These are phyloP conservation scores for Exocentrus adspersus DNA, from an alignment of 2,888 invertebrate genomes.

Conservation along the genomic window DNA sequence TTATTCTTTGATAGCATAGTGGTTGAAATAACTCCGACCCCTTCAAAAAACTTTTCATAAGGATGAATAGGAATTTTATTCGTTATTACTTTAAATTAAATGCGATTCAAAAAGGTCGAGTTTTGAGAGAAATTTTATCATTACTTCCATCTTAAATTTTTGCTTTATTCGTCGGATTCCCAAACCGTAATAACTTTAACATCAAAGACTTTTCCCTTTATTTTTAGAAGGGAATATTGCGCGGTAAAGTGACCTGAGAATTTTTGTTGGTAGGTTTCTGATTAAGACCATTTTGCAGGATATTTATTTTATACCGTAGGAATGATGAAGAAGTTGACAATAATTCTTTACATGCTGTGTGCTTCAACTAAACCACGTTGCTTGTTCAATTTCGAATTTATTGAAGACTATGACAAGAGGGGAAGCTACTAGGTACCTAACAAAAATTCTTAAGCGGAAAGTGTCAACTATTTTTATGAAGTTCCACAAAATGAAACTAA, in stretches of 20 bases:
- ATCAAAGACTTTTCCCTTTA: slow-evolving; percentile 19
- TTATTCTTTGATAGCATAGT: slow-evolving; percentile 36
- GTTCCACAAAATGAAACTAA: no score
- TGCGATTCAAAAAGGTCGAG: slow-evolving; percentile 24
- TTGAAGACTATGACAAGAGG: no score
- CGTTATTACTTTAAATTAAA: slow-evolving; percentile 38
- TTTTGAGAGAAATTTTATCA: slow-evolving; percentile 23
- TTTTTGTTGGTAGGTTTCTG: slow-evolving; percentile 1
- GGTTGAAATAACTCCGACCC: slow-evolving; percentile 29
- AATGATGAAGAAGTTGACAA: not conserved
- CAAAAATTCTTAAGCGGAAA: no score
- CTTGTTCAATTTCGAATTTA: no score
- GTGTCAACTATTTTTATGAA: no score
- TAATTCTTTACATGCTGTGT: not conserved
- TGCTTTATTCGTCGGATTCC: slow-evolving; percentile 14
- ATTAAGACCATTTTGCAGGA: not conserved
- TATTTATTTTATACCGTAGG: not conserved
- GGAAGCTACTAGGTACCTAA: no score
- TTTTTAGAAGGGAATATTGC: slow-evolving; percentile 16
- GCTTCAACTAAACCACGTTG: no score
- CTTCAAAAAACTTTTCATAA: slow-evolving; percentile 30
- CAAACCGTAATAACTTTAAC: slow-evolving; percentile 22
- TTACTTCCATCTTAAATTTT: slow-evolving; percentile 25
- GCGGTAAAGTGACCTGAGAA: slow-evolving; percentile 6
- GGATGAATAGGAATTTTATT: slow-evolving; percentile 37